A percentile compares a stretch with the other conserved stretches of the same genome.
These are phyloP conservation scores for Sebastes jordani DNA, from an alignment of 2,797 vertebrate genomes.

Conservation along the genomic window DNA sequence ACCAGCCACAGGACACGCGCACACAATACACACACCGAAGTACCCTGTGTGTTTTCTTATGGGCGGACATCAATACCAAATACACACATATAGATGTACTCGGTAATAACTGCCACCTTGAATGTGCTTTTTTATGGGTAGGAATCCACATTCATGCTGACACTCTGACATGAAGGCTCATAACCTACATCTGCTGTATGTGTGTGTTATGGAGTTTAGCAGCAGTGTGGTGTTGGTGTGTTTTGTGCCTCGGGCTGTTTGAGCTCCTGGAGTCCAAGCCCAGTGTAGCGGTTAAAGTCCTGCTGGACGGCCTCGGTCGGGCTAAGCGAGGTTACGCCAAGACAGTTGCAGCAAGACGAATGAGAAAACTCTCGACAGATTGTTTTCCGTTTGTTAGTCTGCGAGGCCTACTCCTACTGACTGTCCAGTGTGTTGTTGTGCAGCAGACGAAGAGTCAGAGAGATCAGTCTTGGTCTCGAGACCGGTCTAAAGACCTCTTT, in stretches of 20 bases:
- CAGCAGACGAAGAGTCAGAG: not conserved
- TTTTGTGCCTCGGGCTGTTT: constrained; percentile 61
- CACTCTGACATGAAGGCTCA: constrained; percentile 8
- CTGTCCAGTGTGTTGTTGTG: not conserved
- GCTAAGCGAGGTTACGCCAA: constrained; percentile 47
- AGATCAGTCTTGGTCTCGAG: too few species aligned
- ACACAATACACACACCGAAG: constrained; percentile 16
- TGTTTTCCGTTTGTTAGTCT: constrained; percentile 19
- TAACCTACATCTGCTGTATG: constrained; percentile 43
- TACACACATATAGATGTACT: not conserved
- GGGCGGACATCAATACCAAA: not conserved
- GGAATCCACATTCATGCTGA: constrained; percentile 2
- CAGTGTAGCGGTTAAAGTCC: constrained; percentile 77
- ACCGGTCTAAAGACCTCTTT: too few species aligned
- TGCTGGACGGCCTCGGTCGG: constrained; percentile 62
- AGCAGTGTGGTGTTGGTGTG: constrained; percentile 50
- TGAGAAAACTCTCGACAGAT: constrained; percentile 27
- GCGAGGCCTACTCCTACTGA: not conserved
- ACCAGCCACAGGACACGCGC: constrained; percentile 54
- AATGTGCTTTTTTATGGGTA: not conserved
- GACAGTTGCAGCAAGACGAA: constrained; percentile 37
- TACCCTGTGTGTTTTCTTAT: constrained; percentile 10
- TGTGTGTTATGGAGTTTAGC: constrained; percentile 51
- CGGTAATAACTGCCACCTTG: not conserved
- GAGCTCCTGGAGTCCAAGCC: constrained; percentile 73